Conservation (phyloP, 2,797 vertebrate species). For the Pseudochirops corinnae region DNA sequence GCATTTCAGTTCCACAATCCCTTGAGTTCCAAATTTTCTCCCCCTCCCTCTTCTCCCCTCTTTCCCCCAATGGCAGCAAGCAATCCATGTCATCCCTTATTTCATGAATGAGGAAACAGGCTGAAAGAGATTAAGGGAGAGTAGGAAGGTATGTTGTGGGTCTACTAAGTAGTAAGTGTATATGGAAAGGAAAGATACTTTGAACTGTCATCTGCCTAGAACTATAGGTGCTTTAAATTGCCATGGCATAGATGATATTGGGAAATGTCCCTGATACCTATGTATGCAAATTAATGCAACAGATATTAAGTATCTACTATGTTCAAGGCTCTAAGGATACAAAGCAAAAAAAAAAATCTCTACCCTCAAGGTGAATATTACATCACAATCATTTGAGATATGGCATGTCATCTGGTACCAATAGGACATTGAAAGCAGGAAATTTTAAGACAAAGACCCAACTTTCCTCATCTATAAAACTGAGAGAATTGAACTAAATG, state of each 20-base stretch:
- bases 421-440: not conserved
- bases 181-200: not conserved
- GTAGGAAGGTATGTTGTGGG: not conserved
- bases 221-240: not conserved
- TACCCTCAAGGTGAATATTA: not conserved
- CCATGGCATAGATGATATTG: not conserved
- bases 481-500: not conserved
- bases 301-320: not conserved
- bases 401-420: not conserved
- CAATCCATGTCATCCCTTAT: not conserved
- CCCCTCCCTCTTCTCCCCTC: no score
- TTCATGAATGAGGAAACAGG: not conserved
- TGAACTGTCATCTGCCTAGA: not conserved
- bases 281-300: not conserved
- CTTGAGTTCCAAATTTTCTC: no score
- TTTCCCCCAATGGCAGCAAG: no score
- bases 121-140: not conserved
- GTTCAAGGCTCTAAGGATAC: not conserved
- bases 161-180: not conserved
- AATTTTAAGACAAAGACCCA: not conserved
- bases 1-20: no score
- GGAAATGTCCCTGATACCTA: not conserved
- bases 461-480: not conserved
- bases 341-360: not conserved
- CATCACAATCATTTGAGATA: not conserved